Conservation (phyloP, 2,888 invertebrate species). For the Sarcophaga caerulescens region DNA sequence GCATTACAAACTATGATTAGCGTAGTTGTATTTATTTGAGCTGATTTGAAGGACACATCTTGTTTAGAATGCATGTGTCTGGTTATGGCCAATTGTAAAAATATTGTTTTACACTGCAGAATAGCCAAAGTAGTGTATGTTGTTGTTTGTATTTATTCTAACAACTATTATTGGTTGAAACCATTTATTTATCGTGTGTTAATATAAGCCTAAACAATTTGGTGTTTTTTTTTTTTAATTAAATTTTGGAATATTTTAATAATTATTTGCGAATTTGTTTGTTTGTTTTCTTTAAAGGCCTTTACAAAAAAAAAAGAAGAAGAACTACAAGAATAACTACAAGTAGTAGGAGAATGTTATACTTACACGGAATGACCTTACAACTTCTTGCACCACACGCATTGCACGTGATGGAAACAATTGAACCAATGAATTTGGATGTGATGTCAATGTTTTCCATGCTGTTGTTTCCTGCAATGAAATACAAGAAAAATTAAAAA, state of each 20-base stretch:
- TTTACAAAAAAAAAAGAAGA: no score
- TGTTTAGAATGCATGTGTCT: slow-evolving; percentile 57
- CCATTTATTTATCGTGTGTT: slow-evolving; percentile 7
- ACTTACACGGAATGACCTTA: slow-evolving; percentile 76
- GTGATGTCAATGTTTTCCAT: slow-evolving; percentile 81
- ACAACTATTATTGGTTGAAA: slow-evolving; percentile 2
- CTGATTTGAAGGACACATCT: slow-evolving; percentile 51
- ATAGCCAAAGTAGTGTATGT: not conserved
- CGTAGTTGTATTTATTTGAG: slow-evolving; percentile 19
- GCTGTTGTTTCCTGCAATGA: slow-evolving; percentile 79
- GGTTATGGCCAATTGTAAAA: slow-evolving; percentile 2
- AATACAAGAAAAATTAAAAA: not conserved
- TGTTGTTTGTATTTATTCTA: not conserved
- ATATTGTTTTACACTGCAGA: not conserved
- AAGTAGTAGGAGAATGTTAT: not conserved
- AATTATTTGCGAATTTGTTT: no score
- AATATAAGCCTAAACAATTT: slow-evolving; percentile 23
- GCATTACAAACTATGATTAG: slow-evolving; percentile 26
- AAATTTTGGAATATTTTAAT: not conserved
- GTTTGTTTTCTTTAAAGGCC: no score
- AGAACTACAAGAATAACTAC: not conserved
- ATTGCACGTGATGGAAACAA: slow-evolving; percentile 80
- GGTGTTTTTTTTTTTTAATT: not conserved
- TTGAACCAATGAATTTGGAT: slow-evolving; percentile 80
- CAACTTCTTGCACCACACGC: slow-evolving; percentile 81